Evolutionary conservation across 2,113 vertebrate species (phyloP).

Genomic region (Aythya baeri): DNA sequence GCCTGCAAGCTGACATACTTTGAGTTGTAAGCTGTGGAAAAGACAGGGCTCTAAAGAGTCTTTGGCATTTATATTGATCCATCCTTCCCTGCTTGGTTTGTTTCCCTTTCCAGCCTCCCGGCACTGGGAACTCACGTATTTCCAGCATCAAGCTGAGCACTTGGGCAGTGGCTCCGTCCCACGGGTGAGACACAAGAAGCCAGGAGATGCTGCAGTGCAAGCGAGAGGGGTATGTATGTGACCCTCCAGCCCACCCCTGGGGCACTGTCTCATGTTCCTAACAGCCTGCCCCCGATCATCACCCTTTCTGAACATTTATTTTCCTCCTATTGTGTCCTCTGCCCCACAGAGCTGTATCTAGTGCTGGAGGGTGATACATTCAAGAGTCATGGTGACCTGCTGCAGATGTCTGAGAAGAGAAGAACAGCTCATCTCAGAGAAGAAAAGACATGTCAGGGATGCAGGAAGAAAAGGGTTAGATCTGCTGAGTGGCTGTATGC

Average conservation of each 20-base stretch:
- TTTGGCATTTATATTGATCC: not conserved
- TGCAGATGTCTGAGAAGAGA: not conserved
- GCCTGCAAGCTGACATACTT: not conserved
- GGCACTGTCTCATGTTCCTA: not conserved
- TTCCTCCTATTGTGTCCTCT: not conserved
- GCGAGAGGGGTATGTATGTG: fast-evolving
- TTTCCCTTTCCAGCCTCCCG: fast-evolving
- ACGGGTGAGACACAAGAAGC: not conserved
- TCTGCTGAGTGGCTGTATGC: not conserved
- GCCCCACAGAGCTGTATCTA: not conserved
- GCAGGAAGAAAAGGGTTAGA: not conserved
- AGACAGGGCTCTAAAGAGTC: not conserved
- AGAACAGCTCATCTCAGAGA: not conserved
- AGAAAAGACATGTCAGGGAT: not conserved
- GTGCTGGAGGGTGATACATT: not conserved
- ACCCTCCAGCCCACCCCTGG: not conserved
- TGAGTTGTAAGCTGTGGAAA: not conserved
- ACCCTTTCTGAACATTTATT: not conserved
- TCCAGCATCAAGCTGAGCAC: not conserved
- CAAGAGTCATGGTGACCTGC: not conserved
- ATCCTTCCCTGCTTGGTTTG: not conserved
- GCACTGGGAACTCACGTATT: not conserved
- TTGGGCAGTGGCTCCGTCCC: not conserved
- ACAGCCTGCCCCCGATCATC: not conserved
- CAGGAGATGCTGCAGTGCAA: not conserved